Percentiles rank a stretch among this genome's conserved stretches.
These are phyloP conservation scores for Sphecodes monilicornis DNA, from an alignment of 2,888 invertebrate genomes.

Conservation along the genomic window DNA sequence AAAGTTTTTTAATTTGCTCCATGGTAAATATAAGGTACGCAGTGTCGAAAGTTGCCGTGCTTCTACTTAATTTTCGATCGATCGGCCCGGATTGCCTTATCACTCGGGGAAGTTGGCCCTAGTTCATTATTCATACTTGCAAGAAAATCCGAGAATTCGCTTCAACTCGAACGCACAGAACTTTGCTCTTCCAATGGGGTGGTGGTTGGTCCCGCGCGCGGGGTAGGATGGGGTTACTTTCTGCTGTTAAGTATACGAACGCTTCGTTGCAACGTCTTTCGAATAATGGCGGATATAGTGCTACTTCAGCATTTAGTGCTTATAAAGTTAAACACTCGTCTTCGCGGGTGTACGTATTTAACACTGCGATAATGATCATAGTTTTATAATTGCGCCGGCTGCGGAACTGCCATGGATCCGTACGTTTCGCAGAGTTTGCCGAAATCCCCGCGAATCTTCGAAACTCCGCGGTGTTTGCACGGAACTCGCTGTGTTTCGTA, in stretches of 20 bases:
- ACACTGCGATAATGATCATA: slow-evolving; percentile 45
- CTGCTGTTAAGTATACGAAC: slow-evolving; percentile 55
- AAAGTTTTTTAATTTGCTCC: slow-evolving; percentile 58
- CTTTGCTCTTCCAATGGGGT: slow-evolving; percentile 38
- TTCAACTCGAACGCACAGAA: slow-evolving; percentile 49
- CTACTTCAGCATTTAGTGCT: slow-evolving; percentile 53
- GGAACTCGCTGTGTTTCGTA: not conserved
- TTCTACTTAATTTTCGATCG: slow-evolving; percentile 62
- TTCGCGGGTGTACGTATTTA: slow-evolving; percentile 21
- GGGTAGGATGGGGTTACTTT: slow-evolving; percentile 8
- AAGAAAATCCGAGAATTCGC: slow-evolving; percentile 63
- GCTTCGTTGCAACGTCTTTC: slow-evolving; percentile 51
- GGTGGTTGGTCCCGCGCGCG: not conserved
- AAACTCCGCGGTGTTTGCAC: not conserved
- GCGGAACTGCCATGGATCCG: slow-evolving; percentile 10
- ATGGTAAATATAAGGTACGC: slow-evolving; percentile 39
- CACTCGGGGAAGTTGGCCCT: slow-evolving; percentile 41
- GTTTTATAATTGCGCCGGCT: slow-evolving; percentile 50
- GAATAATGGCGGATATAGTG: slow-evolving; percentile 51
- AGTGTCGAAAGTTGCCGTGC: slow-evolving; percentile 32
- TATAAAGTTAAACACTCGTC: slow-evolving; percentile 62
- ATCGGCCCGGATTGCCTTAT: slow-evolving; percentile 60
- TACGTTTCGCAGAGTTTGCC: not conserved
- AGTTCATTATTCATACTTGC: slow-evolving; percentile 63
- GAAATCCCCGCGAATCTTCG: slow-evolving; percentile 10